Conservation (phyloP, 2,888 invertebrate genomes). For the Ectemnius lituratus region DNA sequence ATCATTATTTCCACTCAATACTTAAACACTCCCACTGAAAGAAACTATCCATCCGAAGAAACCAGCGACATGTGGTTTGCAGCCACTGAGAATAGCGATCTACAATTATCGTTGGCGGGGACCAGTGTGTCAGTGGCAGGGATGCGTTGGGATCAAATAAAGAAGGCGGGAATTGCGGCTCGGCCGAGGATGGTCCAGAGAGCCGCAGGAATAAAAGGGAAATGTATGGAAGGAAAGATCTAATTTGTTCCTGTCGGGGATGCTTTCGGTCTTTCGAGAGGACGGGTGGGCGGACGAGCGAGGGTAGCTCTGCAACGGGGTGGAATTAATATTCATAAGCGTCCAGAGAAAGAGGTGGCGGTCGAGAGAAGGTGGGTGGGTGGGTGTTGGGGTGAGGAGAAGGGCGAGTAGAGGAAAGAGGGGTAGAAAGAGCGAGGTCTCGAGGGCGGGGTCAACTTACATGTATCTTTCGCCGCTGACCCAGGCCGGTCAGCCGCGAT, state of each 20-base stretch:
- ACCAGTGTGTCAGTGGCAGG: neutral
- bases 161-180: conserved; percentile 27
- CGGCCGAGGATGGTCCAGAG: conserved; percentile 40
- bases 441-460: conserved; percentile 78
- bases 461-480: conserved; percentile 78
- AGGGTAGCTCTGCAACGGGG: conserved; percentile 54
- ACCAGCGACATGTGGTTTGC: neutral
- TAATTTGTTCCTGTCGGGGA: conserved; percentile 77
- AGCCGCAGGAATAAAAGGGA: conserved; percentile 74
- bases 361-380: too few species aligned
- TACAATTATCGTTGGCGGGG: conserved; percentile 9
- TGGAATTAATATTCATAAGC: conserved; percentile 78
- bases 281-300: conserved; percentile 24
- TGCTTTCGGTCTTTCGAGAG: conserved; percentile 59
- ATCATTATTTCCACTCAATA: too few species aligned
- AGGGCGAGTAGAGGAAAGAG: too few species aligned
- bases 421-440: conserved; percentile 62
- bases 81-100: neutral
- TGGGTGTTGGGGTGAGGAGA: too few species aligned
- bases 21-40: too few species aligned
- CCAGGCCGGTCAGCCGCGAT: conserved; percentile 70
- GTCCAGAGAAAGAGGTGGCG: conserved; percentile 66
- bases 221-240: conserved; percentile 78
- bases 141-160: conserved; percentile 7
- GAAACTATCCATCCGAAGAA: too few species aligned